These are phyloP conservation scores for Hecatera dysodea DNA, from an alignment of 2,888 invertebrate species.

Conservation along the genomic window DNA sequence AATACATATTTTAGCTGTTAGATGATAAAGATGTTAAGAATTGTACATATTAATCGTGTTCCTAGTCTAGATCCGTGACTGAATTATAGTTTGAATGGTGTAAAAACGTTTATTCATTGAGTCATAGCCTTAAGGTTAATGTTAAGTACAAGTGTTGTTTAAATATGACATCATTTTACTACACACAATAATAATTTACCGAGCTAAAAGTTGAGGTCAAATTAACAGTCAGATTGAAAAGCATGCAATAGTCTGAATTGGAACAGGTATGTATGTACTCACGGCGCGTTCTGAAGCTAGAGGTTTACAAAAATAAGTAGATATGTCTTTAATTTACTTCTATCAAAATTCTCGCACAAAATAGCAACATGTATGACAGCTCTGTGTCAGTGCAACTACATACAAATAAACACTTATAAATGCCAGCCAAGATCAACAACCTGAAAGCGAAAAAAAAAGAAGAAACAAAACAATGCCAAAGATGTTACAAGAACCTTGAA, in stretches of 20 bases:
- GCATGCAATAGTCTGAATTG: not conserved
- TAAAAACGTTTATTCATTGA: slow-evolving; percentile 1
- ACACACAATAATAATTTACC: not conserved
- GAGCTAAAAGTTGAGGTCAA: slow-evolving; percentile 5
- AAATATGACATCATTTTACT: not conserved
- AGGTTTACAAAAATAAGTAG: too few species aligned
- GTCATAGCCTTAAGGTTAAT: not conserved
- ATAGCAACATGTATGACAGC: not conserved
- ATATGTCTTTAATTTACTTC: not conserved
- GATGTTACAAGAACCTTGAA: slow-evolving; percentile 74
- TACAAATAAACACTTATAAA: slow-evolving; percentile 12
- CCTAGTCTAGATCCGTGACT: slow-evolving; percentile 2
- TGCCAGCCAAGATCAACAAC: slow-evolving; percentile 50
- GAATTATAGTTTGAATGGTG: not conserved
- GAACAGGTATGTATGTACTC: not conserved
- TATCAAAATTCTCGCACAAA: not conserved
- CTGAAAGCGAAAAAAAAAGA: slow-evolving; percentile 39
- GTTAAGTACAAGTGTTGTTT: not conserved
- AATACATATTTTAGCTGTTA: slow-evolving; percentile 23
- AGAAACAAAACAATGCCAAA: slow-evolving; percentile 60
- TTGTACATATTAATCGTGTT: not conserved
- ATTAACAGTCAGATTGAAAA: too few species aligned
- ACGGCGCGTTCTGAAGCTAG: too few species aligned
- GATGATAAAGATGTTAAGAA: slow-evolving; percentile 18
- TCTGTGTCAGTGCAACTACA: not conserved